These are phyloP conservation scores for Lepidonotus clava DNA, from an alignment of 2,888 invertebrate genomes.

Conservation along the genomic window DNA sequence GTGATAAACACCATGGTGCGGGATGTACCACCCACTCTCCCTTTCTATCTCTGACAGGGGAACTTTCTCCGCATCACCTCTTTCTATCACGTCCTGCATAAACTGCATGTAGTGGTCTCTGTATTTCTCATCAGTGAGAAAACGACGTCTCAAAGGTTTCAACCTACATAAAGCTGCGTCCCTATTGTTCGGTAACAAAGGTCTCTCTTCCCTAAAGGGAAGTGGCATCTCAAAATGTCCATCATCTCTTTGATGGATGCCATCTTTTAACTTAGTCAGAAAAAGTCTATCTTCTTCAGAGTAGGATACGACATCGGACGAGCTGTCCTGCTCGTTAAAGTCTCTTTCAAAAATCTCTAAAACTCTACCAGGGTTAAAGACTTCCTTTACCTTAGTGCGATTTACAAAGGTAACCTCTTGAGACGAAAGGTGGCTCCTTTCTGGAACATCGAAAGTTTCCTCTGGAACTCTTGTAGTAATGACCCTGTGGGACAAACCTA, in stretches of 20 bases:
- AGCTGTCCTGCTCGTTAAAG: not conserved
- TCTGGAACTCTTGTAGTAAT: not conserved
- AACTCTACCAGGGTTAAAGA: not conserved
- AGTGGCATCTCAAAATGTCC: slow-evolving; percentile 48
- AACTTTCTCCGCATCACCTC: slow-evolving; percentile 43
- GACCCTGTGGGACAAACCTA: not conserved
- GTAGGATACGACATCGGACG: not conserved
- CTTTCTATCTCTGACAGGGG: not conserved
- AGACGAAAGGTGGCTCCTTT: not conserved
- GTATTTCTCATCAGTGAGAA: not conserved
- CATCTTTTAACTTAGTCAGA: not conserved
- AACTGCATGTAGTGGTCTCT: slow-evolving; percentile 22
- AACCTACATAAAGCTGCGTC: not conserved
- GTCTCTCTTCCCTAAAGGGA: slow-evolving; percentile 27
- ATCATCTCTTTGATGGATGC: slow-evolving; percentile 30
- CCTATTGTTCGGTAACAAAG: slow-evolving; percentile 34
- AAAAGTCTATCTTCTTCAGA: slow-evolving; percentile 20
- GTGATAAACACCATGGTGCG: slow-evolving; percentile 58
- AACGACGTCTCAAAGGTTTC: not conserved
- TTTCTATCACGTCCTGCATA: slow-evolving; percentile 21
- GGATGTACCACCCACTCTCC: slow-evolving; percentile 39
- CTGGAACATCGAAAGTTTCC: not conserved
- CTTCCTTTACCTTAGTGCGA: not conserved
- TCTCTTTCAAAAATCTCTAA: not conserved
- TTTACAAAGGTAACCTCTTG: not conserved